These are phyloP conservation scores for Tokudaia tokunoshimensis DNA, from an alignment of 2,797 vertebrate genomes.

Conservation along the genomic window DNA sequence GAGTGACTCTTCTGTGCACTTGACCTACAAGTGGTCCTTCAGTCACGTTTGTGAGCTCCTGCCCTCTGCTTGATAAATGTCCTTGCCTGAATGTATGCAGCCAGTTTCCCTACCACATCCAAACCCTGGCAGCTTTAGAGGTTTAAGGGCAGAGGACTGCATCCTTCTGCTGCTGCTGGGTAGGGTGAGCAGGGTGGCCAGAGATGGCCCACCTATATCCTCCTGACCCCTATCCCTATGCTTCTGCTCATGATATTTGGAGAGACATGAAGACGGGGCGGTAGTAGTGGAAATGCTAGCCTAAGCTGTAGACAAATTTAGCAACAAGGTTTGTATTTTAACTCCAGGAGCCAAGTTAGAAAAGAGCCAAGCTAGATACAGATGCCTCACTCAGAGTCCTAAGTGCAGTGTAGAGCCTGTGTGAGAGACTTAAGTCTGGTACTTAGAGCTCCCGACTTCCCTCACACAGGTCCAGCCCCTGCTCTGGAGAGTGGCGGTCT, in stretches of 20 bases:
- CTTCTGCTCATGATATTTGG: neutral
- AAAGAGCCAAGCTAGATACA: neutral
- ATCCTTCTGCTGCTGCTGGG: neutral
- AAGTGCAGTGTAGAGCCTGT: neutral
- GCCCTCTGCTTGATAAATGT: neutral
- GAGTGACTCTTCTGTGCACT: constrained; percentile 43
- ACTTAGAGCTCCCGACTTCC: neutral
- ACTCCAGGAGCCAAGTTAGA: neutral
- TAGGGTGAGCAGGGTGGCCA: neutral
- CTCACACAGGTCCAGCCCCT: neutral
- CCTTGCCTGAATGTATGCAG: neutral
- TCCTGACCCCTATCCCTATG: neutral
- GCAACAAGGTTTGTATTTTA: neutral
- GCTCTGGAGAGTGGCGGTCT: neutral
- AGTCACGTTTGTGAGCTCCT: neutral
- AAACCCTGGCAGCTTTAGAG: neutral
- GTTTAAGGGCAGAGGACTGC: neutral
- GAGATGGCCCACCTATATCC: neutral
- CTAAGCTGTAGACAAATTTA: neutral
- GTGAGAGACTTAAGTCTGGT: neutral
- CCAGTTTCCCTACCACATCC: neutral
- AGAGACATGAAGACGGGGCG: neutral
- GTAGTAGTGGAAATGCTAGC: neutral
- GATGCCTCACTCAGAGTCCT: neutral
- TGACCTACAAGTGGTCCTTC: neutral